phyloP scores from a whole-genome alignment of 2,797 vertebrate species.

The Trichosurus vulpecula region DNA sequence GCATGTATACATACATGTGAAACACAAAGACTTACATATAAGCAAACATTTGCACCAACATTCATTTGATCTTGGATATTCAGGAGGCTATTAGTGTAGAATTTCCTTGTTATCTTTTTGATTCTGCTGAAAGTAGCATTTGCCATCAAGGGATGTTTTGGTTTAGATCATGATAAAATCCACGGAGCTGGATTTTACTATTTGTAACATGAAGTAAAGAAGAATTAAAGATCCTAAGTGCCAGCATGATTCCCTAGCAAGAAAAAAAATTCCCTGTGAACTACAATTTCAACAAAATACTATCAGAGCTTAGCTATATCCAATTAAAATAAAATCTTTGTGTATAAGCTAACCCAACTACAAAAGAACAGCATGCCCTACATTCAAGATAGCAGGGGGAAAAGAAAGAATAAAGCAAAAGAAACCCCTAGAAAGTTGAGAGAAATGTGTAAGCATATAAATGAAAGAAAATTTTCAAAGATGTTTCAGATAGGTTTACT shows the following conservation, averaged over 20 bases:
- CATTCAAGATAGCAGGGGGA: background rate
- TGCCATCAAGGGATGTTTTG: slow-evolving; percentile 26
- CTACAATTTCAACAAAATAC: slow-evolving; percentile 29
- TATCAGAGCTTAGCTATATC: background rate
- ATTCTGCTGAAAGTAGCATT: slow-evolving; percentile 36
- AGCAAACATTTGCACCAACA: background rate
- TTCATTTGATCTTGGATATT: background rate
- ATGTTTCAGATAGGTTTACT: background rate
- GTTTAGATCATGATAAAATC: slow-evolving; percentile 33
- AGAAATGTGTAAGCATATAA: background rate
- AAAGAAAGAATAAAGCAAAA: background rate
- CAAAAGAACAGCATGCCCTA: slow-evolving; percentile 41
- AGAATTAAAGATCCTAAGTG: slow-evolving; percentile 48
- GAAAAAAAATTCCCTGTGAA: background rate
- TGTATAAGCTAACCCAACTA: background rate
- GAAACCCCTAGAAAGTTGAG: background rate
- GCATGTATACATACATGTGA: too few species aligned
- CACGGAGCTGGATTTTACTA: slow-evolving; percentile 41
- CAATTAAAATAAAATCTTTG: slow-evolving; percentile 58
- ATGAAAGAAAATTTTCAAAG: slow-evolving; percentile 4
- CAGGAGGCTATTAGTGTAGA: background rate
- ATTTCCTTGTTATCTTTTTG: background rate
- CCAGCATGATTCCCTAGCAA: slow-evolving; percentile 17
- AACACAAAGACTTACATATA: background rate
- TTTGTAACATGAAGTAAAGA: slow-evolving; percentile 50